Base-by-base conservation (phyloP, 2,888 invertebrate genomes). In the Unio delphinus region DNA sequence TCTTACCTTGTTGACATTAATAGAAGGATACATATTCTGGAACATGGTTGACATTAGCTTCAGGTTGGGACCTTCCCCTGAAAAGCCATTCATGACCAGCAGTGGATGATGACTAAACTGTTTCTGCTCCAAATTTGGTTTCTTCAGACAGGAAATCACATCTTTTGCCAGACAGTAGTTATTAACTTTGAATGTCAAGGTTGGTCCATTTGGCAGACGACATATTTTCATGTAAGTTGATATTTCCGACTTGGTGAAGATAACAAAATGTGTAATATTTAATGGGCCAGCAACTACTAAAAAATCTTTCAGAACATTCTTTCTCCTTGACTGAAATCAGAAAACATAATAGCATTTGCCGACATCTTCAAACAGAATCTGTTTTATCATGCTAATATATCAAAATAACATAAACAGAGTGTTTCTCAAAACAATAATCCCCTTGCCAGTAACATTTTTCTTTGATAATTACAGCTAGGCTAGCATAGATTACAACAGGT, bases 1-100 rank as follows among this genome's bases (percentile, higher is more conserved):
- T 72, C 92, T 92, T 90, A 96, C 96, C 82, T 94, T 95, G 56
- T 96, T 95, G 74, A 99, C 93, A 90, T 99, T 98, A 68, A 99
- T 96, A 0, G 96, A 94, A 0, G 99, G 99, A 88, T 99, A 99
- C 97, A 99, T 96, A 86, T 98, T 98, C 91, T 99, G 98, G 88
- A 99, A 97, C 92, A 96, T 97, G 20, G 95, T 94, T 5, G 98
- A 94, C 94, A 98, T 96, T 26, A 99, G 91, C 72, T 88, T 87
- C n/a, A 86, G 76, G 61, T 89, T 85, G 70, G 82, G 76, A 56
- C 95, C 96, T 89, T 96, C 96, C 0, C 96, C 95, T 26, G 94
- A 94, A 89, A 98, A 97, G 67, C 89, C 90, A 73, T 91, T 91
- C 88, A 92, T 89, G 57, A 99, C 94, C 18, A 99, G 94, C 20